These are phyloP conservation scores for Chrysolina oricalcia DNA, from an alignment of 2,888 invertebrate species.

Conservation along the genomic window DNA sequence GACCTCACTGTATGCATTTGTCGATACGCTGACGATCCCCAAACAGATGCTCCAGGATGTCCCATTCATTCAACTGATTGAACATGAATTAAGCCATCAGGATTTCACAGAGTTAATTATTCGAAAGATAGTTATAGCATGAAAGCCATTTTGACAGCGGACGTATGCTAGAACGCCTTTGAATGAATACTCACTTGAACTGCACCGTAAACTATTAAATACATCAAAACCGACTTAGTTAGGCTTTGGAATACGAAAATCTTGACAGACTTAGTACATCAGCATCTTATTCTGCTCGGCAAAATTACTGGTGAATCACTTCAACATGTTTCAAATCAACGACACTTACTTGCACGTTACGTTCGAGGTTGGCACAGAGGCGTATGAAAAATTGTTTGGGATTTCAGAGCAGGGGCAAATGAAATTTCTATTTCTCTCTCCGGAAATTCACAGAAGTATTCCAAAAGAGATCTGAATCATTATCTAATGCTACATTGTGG, in stretches of 20 bases:
- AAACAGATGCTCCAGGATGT: background rate
- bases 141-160: background rate
- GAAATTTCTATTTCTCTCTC: background rate
- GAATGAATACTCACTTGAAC: conserved; percentile 27
- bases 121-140: conserved; percentile 4
- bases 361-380: background rate
- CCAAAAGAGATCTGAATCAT: too few species aligned
- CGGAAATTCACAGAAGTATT: too few species aligned
- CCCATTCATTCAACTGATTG: background rate
- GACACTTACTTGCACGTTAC: background rate
- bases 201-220: conserved; percentile 34
- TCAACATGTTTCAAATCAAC: conserved; percentile 16
- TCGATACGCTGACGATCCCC: background rate
- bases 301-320: conserved; percentile 39
- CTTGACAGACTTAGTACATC: conserved; percentile 29
- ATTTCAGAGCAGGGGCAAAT: background rate
- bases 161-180: conserved; percentile 7
- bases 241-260: conserved; percentile 33
- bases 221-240: conserved; percentile 40
- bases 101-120: background rate
- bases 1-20: background rate
- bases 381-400: background rate
- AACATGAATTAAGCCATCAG: background rate
- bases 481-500: too few species aligned
- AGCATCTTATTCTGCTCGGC: conserved; percentile 38